Evolutionary conservation across 2,888 invertebrate genomes (phyloP), one percentile per base, ranked within the genome.

Genomic region (Diabrotica balteata): DNA sequence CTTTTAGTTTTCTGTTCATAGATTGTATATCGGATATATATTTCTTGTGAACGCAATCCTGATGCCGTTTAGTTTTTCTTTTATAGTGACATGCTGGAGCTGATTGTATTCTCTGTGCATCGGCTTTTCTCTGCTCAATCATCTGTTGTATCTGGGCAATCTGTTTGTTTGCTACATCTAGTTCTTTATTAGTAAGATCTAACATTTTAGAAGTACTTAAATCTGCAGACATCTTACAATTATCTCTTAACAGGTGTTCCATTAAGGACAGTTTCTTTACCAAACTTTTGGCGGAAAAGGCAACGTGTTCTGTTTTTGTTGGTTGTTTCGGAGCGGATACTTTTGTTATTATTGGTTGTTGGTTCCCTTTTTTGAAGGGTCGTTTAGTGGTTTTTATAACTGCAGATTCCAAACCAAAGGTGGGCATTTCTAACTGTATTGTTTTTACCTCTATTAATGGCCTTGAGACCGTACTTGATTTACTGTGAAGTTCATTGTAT

Each of bases 1-100:
- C 76, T 57, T 77, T 73, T 22, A 81, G 70, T 45, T 77, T 75
- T 22, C 75, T 66, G 55, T 79, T 76, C 59, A 81, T 70, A 6
- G 71, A 69, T 17, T 75, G 74, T 45, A 81, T 61, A 17, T 78
- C 79, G 9, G 72, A 57, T 49, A 77, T 60, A 47, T 80, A 72
- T 53, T 75, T 78, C 44, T 73, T 78, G 9, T 61, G 69, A 2
- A 63, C 17, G 11, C 68, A 71, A 9, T 71, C 68, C 7, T 53
- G 55, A 32, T 69, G 66, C 8, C 46, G 50, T 32, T 54, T 69
- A 22, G 50, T 66, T 55, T 61, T 71, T 63, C 67, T 71, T 47
- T 49, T 55, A 8, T 32, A 59, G 5, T 57, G 68, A 8, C 49
- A 44, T 51, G 22, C 54, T 22, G 54, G 43, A 50, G n/a, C 43